Evolutionary conservation across 2,113 vertebrate genomes (phyloP).

Genomic region (Hippocampus mohnikei): DNA sequence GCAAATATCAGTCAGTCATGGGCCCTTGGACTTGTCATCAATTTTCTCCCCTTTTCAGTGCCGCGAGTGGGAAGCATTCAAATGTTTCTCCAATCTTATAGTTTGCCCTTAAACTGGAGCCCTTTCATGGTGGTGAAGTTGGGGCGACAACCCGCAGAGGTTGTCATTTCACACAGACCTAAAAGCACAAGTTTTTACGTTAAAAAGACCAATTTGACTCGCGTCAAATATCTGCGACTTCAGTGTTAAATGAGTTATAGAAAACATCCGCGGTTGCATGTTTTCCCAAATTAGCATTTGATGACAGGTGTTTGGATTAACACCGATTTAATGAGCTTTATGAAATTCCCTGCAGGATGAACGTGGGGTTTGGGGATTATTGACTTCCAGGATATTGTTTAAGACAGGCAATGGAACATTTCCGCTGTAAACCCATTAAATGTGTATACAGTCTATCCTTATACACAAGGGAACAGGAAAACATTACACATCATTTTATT

Average conservation of each 20-base stretch:
- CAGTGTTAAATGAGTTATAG: slow-evolving; percentile 33
- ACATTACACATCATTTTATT: neutral
- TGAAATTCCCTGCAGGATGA: slow-evolving; percentile 42
- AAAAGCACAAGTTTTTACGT: slow-evolving; percentile 17
- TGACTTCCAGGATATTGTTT: slow-evolving; percentile 40
- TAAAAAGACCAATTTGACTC: slow-evolving; percentile 12
- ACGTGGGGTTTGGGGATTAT: slow-evolving; percentile 46
- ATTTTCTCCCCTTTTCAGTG: neutral
- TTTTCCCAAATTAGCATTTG: slow-evolving; percentile 56
- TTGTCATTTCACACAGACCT: slow-evolving; percentile 23
- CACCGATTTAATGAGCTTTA: slow-evolving; percentile 54
- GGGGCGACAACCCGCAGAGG: slow-evolving; percentile 6
- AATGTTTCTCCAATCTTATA: slow-evolving; percentile 56
- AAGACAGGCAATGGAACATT: slow-evolving; percentile 34
- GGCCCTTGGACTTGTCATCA: neutral
- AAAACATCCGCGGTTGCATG: slow-evolving; percentile 27
- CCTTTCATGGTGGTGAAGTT: slow-evolving; percentile 14
- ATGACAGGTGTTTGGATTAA: slow-evolving; percentile 60
- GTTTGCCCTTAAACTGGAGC: slow-evolving; percentile 39
- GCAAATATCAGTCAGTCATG: neutral
- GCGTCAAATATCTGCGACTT: slow-evolving; percentile 4
- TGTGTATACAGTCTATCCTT: slow-evolving; percentile 5
- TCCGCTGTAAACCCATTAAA: slow-evolving; percentile 40
- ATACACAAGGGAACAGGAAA: slow-evolving; percentile 20
- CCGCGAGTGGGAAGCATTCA: slow-evolving; percentile 26